phyloP scores from a whole-genome alignment of 2,888 invertebrate genomes.

The Smittia aterrima region DNA sequence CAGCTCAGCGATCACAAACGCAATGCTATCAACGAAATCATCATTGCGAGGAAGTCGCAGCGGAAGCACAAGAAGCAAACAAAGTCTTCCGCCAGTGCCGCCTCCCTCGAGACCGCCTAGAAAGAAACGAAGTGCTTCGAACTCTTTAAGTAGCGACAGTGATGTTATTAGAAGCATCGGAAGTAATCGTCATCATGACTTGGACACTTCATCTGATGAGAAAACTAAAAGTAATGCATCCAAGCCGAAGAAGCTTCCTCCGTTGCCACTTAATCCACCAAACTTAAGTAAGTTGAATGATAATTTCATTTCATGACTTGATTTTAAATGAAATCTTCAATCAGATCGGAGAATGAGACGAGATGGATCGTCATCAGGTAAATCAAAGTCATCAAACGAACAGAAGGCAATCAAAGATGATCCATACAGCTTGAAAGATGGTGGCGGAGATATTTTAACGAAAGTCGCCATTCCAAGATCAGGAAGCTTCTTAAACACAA shows the following conservation, averaged over 20 bases:
- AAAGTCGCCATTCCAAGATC: conserved; percentile 83
- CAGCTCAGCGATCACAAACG: conserved; percentile 56
- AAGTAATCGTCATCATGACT: conserved; percentile 45
- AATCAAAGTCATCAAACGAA: conserved; percentile 32
- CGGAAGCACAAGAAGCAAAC: conserved; percentile 45
- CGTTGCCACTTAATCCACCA: conserved; percentile 53
- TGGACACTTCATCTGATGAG: conserved; percentile 56
- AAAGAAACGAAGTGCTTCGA: conserved; percentile 67
- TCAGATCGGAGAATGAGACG: conserved; percentile 8
- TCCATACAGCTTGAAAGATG: conserved; percentile 50
- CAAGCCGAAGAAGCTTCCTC: conserved; percentile 59
- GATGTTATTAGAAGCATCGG: conserved; percentile 56
- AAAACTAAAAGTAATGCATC: conserved; percentile 60
- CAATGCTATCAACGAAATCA: conserved; percentile 46
- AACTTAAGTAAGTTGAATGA: conserved; percentile 32
- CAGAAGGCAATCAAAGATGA: conserved; percentile 17
- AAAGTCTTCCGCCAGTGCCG: conserved; percentile 42
- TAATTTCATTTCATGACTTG: background rate
- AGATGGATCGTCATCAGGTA: conserved; percentile 21
- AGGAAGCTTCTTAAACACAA: conserved; percentile 80
- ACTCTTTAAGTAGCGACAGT: conserved; percentile 63
- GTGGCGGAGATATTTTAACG: conserved; percentile 77
- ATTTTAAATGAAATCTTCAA: background rate
- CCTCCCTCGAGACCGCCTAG: conserved; percentile 71
- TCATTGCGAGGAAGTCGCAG: conserved; percentile 49